These are phyloP conservation scores for Stictocephala bisonia DNA, from an alignment of 2,888 invertebrate species.

Conservation along the genomic window DNA sequence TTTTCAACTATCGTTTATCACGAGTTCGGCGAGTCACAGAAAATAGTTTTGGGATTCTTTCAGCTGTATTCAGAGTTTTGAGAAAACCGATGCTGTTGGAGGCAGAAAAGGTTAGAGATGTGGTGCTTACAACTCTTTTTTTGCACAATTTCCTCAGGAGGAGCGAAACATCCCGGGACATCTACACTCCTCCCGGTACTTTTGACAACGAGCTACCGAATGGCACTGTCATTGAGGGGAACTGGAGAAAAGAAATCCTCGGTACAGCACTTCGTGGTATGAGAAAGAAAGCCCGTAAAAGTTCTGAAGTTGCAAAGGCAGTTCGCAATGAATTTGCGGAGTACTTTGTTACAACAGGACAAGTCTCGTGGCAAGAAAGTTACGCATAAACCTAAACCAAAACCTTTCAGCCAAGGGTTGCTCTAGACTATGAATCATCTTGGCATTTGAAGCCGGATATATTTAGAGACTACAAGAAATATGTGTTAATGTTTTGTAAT, in stretches of 20 bases:
- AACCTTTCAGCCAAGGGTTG: slow-evolving; percentile 11
- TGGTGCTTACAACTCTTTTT: slow-evolving; percentile 54
- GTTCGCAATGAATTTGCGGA: slow-evolving; percentile 8
- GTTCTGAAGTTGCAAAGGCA: slow-evolving; percentile 13
- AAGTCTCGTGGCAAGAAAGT: slow-evolving; percentile 13
- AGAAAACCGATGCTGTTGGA: slow-evolving; percentile 56
- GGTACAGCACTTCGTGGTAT: slow-evolving; percentile 8
- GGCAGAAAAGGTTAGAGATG: slow-evolving; percentile 53
- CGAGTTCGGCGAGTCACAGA: slow-evolving; percentile 59
- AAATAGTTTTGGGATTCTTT: slow-evolving; percentile 54
- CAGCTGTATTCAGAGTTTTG: slow-evolving; percentile 53
- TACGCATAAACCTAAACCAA: slow-evolving; percentile 4
- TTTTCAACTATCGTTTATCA: slow-evolving; percentile 60
- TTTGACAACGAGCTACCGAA: slow-evolving; percentile 29
- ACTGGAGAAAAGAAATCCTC: slow-evolving; percentile 9
- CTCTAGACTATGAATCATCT: not conserved
- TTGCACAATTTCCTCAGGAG: slow-evolving; percentile 58
- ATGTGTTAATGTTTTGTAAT: too few species aligned
- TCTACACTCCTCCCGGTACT: slow-evolving; percentile 24
- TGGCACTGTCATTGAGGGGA: slow-evolving; percentile 13
- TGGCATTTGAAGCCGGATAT: not conserved
- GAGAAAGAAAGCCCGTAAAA: slow-evolving; percentile 13
- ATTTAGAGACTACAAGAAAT: not conserved
- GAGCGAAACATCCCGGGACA: slow-evolving; percentile 47
- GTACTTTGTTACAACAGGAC: slow-evolving; percentile 13